phyloP scores from a whole-genome alignment of 1,140 invertebrate genomes.

The Epicauta chinensis region DNA sequence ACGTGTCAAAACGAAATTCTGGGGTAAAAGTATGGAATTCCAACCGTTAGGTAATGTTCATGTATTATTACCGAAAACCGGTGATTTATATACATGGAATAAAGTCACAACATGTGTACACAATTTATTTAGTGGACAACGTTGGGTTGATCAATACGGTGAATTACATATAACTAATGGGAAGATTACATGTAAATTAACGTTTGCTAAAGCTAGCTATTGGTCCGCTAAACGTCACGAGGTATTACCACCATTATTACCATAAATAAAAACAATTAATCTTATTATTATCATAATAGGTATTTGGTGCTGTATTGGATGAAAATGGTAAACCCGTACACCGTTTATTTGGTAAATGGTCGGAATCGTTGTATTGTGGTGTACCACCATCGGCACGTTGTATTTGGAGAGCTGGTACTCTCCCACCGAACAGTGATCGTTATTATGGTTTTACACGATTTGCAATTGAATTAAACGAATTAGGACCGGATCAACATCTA shows the following conservation, averaged over 20 bases:
- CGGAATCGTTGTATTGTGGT: conserved; percentile 71
- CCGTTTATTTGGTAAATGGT: conserved; percentile 75
- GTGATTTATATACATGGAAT: conserved; percentile 74
- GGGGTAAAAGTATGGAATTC: conserved; percentile 88
- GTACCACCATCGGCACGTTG: conserved; percentile 63
- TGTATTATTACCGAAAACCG: conserved; percentile 46
- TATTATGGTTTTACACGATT: conserved; percentile 84
- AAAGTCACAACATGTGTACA: conserved; percentile 86
- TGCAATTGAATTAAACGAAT: conserved; percentile 79
- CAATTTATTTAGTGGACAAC: conserved; percentile 73
- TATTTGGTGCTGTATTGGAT: conserved; percentile 59
- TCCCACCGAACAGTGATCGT: conserved; percentile 72
- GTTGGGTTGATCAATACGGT: conserved; percentile 84
- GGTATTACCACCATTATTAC: conserved; percentile 31
- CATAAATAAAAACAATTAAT: too few relatives aligned
- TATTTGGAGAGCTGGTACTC: conserved; percentile 72
- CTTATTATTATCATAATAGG: too few relatives aligned
- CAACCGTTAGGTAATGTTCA: conserved; percentile 66
- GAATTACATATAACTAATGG: conserved; percentile 67
- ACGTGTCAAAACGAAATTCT: conserved; percentile 81
- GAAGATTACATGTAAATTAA: conserved; percentile 67
- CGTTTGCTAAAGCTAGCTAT: conserved; percentile 77
- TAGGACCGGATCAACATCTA: conserved; percentile 56
- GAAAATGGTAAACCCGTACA: conserved; percentile 55
- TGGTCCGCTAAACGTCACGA: conserved; percentile 75